Conservation (phyloP, 1,140 invertebrate species). For the Acromyrmex echinatior region DNA sequence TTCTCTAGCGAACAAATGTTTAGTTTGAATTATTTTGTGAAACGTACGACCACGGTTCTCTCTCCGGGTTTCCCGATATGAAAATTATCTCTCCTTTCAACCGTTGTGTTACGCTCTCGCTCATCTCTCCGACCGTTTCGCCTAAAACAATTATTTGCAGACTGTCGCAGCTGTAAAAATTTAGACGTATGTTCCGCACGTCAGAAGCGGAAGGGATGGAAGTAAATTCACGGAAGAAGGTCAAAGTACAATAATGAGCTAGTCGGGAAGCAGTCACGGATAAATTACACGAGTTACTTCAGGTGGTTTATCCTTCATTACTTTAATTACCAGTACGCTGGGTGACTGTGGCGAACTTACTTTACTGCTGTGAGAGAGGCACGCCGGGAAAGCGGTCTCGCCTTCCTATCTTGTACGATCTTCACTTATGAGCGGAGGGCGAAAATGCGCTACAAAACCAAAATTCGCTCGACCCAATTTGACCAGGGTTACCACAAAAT, state of each 20-base stretch:
- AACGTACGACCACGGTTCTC: conserved; percentile 17
- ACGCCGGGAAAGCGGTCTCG: conserved; percentile 31
- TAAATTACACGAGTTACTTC: conserved; percentile 69
- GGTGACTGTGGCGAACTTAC: conserved; percentile 44
- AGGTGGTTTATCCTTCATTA: conserved; percentile 74
- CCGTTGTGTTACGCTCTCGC: not conserved
- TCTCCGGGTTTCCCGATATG: not conserved
- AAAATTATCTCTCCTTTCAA: conserved; percentile 16
- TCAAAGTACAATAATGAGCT: conserved; percentile 65
- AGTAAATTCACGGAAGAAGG: conserved; percentile 30
- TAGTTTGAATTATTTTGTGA: conserved; percentile 49
- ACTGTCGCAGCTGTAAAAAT: conserved; percentile 34
- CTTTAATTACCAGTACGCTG: conserved; percentile 69
- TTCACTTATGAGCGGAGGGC: conserved; percentile 23
- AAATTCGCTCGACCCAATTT: conserved; percentile 42
- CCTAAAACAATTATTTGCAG: conserved; percentile 40
- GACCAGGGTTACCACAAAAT: too few relatives aligned
- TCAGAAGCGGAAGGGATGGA: too few relatives aligned
- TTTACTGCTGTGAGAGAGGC: conserved; percentile 41
- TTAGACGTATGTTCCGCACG: not conserved
- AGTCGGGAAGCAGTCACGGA: conserved; percentile 56
- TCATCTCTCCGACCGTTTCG: not conserved
- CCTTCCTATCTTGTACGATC: not conserved
- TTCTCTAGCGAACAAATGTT: conserved; percentile 28
- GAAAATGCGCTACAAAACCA: conserved; percentile 62